Evolutionary conservation across 2,797 vertebrate genomes (phyloP), one percentile per base, ranked within the genome.

Genomic region (Anguilla pacifica): DNA sequence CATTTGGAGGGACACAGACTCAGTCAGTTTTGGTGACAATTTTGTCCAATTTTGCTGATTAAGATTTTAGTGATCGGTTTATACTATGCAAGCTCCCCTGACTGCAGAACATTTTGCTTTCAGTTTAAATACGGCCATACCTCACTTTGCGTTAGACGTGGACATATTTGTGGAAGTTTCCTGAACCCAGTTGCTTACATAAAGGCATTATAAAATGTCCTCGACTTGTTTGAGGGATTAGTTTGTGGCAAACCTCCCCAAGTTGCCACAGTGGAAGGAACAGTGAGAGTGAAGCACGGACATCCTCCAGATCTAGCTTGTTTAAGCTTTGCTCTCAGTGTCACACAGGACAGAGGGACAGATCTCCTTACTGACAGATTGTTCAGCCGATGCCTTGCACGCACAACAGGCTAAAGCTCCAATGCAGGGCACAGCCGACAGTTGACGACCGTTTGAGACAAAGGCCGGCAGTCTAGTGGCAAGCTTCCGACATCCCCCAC

Each of bases 401-500:
- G 5, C 7, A 53, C 51, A 53, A 53, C 11, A 13, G 51, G 7
- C 51, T 53, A 53, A 53, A 53, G 51, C 51, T 28, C 2, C 77
- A 67, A 28, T 6, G 28, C 13, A 79, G 35, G 35, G 74, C 74
- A 79, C n/a, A 53, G 28, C 15, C 81, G 46, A 19, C 28, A 10
- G 31, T 25, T 81, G 13, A 49, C 22, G 15, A 49, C 39, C 11
- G 39, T 49, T n/a, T 17, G n/a, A 84, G 11, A 51, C 49, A 84
- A 28, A 84, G 25, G 19, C 51, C 11, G 49, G 9, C 82, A 55
- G 17, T 86, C 84, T 86, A 53, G 53, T 17, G 35, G 74, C 61
- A 53, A 28, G 46, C 57, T 86, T 85, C 64, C 83, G n/a, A 64
- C 55, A 84, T 91, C 91, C 59, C 90, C 92, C 89, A 90, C 92